These are phyloP conservation scores for Tyto alba DNA, from an alignment of 2,113 vertebrate species.

Conservation along the genomic window DNA sequence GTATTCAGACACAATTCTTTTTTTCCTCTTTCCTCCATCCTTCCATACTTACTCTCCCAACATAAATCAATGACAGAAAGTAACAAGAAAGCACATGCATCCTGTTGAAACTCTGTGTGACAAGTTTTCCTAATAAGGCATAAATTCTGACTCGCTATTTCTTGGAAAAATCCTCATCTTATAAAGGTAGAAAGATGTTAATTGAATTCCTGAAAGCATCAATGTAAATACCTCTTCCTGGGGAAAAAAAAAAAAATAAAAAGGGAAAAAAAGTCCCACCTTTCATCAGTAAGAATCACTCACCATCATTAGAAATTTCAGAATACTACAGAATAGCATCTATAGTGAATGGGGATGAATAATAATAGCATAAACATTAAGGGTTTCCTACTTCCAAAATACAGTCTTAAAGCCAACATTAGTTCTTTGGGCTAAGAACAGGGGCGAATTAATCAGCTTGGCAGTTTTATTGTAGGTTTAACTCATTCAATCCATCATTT, in stretches of 20 bases:
- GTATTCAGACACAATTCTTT: not conserved
- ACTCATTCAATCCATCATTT: not conserved
- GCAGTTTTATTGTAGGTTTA: not conserved
- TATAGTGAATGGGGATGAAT: not conserved
- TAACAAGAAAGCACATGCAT: not conserved
- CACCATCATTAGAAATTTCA: not conserved
- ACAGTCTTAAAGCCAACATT: not conserved
- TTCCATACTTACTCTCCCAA: not conserved
- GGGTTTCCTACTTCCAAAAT: not conserved
- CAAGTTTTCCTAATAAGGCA: not conserved
- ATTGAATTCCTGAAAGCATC: not conserved
- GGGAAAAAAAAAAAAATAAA: not conserved
- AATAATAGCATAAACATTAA: not conserved
- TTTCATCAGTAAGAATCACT: not conserved
- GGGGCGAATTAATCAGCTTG: not conserved
- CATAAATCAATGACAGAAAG: accelerated
- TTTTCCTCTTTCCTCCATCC: not conserved
- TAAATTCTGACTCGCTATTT: not conserved
- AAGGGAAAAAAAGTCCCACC: not conserved
- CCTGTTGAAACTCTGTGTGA: not conserved
- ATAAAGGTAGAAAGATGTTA: not conserved
- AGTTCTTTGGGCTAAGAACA: not conserved
- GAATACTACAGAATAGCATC: not conserved
- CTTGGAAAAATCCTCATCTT: not conserved
- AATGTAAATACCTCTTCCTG: not conserved